phyloP scores from a whole-genome alignment of 1,140 invertebrate genomes.

The Drosophila quadrilineata region DNA sequence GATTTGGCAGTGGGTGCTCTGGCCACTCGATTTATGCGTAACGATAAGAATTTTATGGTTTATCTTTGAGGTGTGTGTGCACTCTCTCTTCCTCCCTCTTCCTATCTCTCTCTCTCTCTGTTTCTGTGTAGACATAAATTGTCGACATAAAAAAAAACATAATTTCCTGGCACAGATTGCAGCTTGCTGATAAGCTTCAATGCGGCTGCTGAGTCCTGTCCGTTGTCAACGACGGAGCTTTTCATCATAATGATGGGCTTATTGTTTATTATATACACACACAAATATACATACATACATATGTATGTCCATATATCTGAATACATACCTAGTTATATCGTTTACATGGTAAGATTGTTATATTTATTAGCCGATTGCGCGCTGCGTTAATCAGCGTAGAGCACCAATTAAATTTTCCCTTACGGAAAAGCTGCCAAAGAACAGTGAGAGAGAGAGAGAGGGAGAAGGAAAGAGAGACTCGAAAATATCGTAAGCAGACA shows the following conservation, averaged over 20 bases:
- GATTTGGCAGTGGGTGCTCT: conserved; percentile 55
- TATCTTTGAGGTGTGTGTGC: conserved; percentile 60
- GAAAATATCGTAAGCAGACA: conserved; percentile 39
- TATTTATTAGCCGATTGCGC: conserved; percentile 51
- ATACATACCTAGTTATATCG: neutral
- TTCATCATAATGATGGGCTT: conserved; percentile 64
- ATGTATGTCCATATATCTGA: neutral
- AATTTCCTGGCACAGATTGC: conserved; percentile 70
- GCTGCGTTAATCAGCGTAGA: conserved; percentile 38
- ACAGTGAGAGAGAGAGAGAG: too few species aligned
- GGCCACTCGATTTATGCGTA: conserved; percentile 57
- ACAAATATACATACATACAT: neutral
- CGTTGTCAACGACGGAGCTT: conserved; percentile 44
- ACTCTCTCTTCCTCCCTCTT: too few species aligned
- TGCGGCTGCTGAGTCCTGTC: neutral
- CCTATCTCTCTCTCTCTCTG: too few species aligned
- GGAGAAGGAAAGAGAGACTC: too few species aligned
- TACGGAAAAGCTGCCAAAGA: conserved; percentile 15
- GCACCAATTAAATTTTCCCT: conserved; percentile 68
- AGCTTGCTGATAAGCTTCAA: conserved; percentile 52
- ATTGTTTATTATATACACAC: conserved; percentile 63
- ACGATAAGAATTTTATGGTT: conserved; percentile 71
- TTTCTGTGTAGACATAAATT: too few species aligned
- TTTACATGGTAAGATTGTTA: conserved; percentile 17
- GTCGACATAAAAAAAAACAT: conserved; percentile 64